Conservation (phyloP, 1,140 invertebrate species). For the Akabosia matsudoensis region DNA sequence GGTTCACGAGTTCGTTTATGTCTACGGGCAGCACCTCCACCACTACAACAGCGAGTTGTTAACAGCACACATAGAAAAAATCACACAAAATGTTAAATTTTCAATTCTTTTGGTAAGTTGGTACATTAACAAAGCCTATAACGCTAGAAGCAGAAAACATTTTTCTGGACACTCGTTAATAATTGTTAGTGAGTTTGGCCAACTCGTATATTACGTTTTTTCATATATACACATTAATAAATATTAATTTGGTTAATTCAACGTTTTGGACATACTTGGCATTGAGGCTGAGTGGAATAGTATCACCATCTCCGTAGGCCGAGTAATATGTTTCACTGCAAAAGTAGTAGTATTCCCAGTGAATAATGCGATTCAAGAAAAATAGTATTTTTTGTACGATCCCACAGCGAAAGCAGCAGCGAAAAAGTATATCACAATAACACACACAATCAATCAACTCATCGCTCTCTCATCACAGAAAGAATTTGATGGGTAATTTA, state of each 20-base stretch:
- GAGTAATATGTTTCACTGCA: constrained; percentile 45
- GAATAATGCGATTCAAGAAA: not conserved
- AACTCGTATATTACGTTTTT: too few species aligned
- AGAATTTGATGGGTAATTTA: not conserved
- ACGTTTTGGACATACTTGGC: constrained; percentile 37
- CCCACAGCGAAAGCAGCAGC: not conserved
- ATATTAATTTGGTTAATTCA: not conserved
- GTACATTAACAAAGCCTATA: too few species aligned
- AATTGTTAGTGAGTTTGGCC: not conserved
- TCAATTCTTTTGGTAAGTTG: too few species aligned
- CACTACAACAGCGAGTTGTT: not conserved
- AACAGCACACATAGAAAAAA: not conserved
- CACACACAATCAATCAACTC: constrained; percentile 1
- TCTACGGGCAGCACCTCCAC: not conserved
- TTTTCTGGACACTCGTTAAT: too few species aligned
- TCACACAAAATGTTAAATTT: too few species aligned
- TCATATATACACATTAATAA: not conserved
- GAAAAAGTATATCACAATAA: not conserved
- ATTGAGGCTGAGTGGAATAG: constrained; percentile 42
- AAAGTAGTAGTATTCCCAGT: constrained; percentile 24
- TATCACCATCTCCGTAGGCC: constrained; percentile 44
- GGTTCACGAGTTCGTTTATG: constrained; percentile 1
- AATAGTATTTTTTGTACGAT: constrained; percentile 10
- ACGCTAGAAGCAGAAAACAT: too few species aligned
- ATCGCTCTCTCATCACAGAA: not conserved